Evolutionary conservation across 2,888 invertebrate genomes (phyloP), one percentile per base, ranked within the genome.

Genomic region (Ennomos quercinarius): DNA sequence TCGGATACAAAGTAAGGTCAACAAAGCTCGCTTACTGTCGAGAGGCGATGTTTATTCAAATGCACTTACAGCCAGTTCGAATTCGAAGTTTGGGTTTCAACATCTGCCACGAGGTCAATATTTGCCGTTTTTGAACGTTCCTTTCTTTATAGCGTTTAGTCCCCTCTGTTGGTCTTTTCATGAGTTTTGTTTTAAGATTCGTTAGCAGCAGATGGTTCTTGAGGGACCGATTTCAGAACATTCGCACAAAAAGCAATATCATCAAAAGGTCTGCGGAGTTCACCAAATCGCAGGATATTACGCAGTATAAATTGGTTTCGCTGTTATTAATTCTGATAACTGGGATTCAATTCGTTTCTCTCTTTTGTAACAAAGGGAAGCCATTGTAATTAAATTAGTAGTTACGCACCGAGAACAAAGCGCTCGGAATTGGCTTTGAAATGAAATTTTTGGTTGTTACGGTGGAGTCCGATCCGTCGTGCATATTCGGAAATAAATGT

Each of bases 301-400:
- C 89, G 87, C 87, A 80, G 76, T 83, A 83, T 81, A 86, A 91
- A 91, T 90, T 89, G 89, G 78, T 89, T 89, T 85, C 84, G 89
- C 84, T 81, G 90, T 89, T 89, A 90, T 91, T 91, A 90, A 89
- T 90, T 89, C 88, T 89, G 89, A 89, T 90, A 91, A 89, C 90
- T 89, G 91, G 89, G 89, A 90, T 91, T 88, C 88, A 89, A 90
- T 91, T 88, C 88, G 90, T 89, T 89, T 91, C 90, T 89, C 90
- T 89, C 88, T 90, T 91, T 89, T 89, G 89, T 89, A 90, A 91
- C 90, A 91, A 91, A 91, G 89, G 89, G 88, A 90, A 91, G 84
- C 86, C 87, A 86, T 88, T 78, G 87, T 87, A 90, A 91, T 91
- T 89, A 87, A 89, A 89, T 88, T 82, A 83, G 84, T 82, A 81